A percentile compares a stretch with the other conserved stretches of the same genome.
Conservation (phyloP, 2,113 vertebrate genomes). For the Patagioenas fasciata region DNA sequence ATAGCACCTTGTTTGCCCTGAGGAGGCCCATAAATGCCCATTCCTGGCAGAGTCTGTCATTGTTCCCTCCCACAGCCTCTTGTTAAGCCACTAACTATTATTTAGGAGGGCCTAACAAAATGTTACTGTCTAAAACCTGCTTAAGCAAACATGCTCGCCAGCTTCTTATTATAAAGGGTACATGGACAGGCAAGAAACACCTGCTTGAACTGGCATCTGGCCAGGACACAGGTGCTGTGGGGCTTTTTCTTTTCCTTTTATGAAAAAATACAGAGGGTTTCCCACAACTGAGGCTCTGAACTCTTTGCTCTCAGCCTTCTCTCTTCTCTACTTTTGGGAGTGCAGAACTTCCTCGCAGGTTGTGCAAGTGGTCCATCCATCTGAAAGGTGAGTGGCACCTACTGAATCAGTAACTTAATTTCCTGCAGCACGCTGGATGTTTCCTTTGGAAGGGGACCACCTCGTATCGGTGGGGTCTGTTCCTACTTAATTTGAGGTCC, state of each 20-base stretch:
- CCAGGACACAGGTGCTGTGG: background rate
- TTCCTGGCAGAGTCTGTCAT: background rate
- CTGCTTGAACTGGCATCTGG: background rate
- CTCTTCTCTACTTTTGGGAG: background rate
- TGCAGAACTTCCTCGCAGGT: background rate
- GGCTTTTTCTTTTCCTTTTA: background rate
- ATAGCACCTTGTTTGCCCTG: background rate
- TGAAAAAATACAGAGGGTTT: background rate
- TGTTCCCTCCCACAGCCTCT: background rate
- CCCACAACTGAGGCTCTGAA: background rate
- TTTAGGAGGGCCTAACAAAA: background rate
- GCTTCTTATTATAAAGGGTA: background rate
- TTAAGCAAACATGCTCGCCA: background rate
- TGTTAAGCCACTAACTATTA: background rate
- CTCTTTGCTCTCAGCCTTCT: background rate
- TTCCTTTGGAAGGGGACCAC: conserved; percentile 1
- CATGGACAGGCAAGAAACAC: background rate
- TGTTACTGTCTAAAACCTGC: background rate
- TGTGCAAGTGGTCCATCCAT: background rate
- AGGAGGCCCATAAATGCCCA: background rate
- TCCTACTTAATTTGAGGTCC: background rate
- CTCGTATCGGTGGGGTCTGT: background rate
- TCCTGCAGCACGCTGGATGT: background rate
- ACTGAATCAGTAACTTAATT: background rate
- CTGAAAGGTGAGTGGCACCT: background rate